Evolutionary conservation across 2,888 invertebrate species (phyloP), one percentile per base, ranked within the genome.

Genomic region (Deilephila elpenor): DNA sequence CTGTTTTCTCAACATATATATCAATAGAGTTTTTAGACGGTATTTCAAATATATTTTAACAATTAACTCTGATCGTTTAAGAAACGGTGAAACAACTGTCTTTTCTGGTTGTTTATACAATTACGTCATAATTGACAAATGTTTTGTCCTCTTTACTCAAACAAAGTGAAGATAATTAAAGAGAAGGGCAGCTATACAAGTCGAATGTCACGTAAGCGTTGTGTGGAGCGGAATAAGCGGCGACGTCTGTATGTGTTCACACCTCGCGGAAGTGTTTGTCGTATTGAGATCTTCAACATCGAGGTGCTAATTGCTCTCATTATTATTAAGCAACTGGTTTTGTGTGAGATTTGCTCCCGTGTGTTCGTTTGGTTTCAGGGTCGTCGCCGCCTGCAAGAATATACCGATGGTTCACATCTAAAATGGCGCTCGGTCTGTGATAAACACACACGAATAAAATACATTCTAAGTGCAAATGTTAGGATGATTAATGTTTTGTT

Each of bases 221-320:
- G 25, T 34, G 56, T 59, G 6, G 17, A 53, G 19, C 6, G 59
- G 37, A 37, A 62, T 53, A n/a, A 34, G 25, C 11, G 53, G 62
- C 34, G 37, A n/a, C 44, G 25, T 51, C 20, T 62, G n/a, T 71
- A 29, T 44, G 19, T 53, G 59, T 73, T 25, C 70, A 53, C 61
- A 74, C 74, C 72, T 79, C 79, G 76, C 84, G 86, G 87, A 87
- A 85, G 78, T 74, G 77, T 77, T 78, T 81, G 79, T 78, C 78
- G 76, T 76, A 77, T 79, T 82, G 80, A 84, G 83, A 84, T 79
- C 81, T 82, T 80, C 77, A 74, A 80, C 76, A 77, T 82, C 78
- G 78, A 75, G 74, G 78, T 79, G 83, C 80, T 83, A 85, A 88
- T 87, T 87, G 83, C 82, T 84, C 84, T 83, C 79, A 81, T 87